Percentiles rank a stretch among this genome's conserved stretches.
Conservation (phyloP, 2,113 vertebrate species). For the Pygathrix nemaeus region DNA sequence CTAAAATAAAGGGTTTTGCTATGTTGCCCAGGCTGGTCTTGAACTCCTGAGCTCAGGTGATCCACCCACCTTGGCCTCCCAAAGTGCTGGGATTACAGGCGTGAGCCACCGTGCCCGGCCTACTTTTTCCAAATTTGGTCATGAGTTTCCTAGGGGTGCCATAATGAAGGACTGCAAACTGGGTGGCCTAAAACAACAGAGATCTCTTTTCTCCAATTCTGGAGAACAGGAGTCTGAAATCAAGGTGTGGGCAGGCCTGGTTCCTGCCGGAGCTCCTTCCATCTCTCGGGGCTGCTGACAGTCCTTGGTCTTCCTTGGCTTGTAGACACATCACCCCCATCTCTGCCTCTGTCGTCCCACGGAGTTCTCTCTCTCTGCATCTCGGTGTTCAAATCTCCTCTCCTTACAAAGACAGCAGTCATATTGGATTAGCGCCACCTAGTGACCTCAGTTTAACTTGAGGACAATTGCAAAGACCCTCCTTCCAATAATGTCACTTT, state of each 20-base stretch:
- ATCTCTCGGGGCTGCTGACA: not conserved
- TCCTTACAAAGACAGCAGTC: not conserved
- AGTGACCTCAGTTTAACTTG: not conserved
- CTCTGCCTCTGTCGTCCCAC: not conserved
- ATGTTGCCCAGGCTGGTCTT: too few species aligned
- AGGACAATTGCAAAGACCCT: not conserved
- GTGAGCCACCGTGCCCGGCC: too few species aligned
- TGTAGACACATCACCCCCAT: accelerated
- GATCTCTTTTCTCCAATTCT: not conserved
- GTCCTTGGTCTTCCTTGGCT: too few species aligned
- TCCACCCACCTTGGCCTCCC: too few species aligned
- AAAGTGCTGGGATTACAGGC: too few species aligned
- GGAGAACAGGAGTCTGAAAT: not conserved
- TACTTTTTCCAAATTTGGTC: not conserved
- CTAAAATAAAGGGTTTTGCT: too few species aligned
- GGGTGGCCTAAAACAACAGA: not conserved
- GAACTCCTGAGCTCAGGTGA: too few species aligned
- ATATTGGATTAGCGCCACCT: not conserved
- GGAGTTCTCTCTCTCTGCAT: too few species aligned
- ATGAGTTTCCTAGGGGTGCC: not conserved
- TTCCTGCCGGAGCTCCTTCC: not conserved
- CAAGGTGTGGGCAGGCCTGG: not conserved
- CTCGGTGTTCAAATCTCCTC: not conserved
- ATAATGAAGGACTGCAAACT: not conserved
- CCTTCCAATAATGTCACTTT: not conserved